phyloP scores from a whole-genome alignment of 2,797 vertebrate genomes.

The Lacerta bilineata region DNA sequence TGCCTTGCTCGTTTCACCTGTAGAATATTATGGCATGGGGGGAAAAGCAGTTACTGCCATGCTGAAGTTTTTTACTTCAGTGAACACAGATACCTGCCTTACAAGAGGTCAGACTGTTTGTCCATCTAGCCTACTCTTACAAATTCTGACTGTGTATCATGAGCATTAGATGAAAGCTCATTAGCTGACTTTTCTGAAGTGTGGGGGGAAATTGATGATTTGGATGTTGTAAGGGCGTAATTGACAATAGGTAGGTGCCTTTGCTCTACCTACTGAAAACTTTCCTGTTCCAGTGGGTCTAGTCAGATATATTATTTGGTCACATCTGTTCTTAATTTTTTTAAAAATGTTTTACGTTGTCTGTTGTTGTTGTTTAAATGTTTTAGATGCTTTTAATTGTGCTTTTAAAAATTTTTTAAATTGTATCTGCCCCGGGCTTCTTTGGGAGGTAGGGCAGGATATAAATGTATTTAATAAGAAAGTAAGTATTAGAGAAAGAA shows the following conservation, averaged over 20 bases:
- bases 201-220: neutral
- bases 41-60: neutral
- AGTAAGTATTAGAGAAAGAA: neutral
- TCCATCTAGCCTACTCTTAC: neutral
- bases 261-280: too few species aligned
- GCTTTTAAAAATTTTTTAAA: too few species aligned
- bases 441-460: too few species aligned
- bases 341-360: too few species aligned
- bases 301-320: too few species aligned
- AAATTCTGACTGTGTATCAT: neutral
- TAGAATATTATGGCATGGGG: neutral
- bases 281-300: too few species aligned
- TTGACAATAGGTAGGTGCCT: too few species aligned
- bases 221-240: neutral
- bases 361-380: too few species aligned
- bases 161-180: neutral
- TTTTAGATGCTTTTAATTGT: too few species aligned
- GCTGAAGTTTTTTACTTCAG: neutral
- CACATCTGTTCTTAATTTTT: too few species aligned
- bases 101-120: neutral
- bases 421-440: too few species aligned
- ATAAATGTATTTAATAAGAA: too few species aligned
- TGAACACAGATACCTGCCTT: neutral
- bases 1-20: neutral
- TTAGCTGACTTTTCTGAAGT: neutral